A percentile compares a stretch with the other conserved stretches of the same genome.
Conservation (phyloP, 2,797 vertebrate genomes). For the Pangasius larnaudii region DNA sequence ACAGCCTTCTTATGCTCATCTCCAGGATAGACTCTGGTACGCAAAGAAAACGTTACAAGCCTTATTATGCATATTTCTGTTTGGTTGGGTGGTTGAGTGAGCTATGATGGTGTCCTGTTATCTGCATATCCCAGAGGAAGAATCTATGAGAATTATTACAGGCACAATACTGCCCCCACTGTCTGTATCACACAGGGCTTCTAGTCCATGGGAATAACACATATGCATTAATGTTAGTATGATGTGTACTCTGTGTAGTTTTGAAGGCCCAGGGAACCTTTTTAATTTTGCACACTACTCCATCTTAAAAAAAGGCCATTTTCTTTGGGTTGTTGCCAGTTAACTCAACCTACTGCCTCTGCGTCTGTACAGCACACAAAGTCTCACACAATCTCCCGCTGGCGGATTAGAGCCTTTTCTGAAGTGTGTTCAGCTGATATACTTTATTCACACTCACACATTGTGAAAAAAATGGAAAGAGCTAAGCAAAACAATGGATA, state of each 20-base stretch:
- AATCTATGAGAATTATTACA: slow-evolving; percentile 42
- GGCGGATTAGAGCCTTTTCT: slow-evolving; percentile 54
- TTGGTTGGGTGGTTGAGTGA: slow-evolving; percentile 43
- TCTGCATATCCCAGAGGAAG: slow-evolving; percentile 55
- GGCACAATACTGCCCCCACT: slow-evolving; percentile 43
- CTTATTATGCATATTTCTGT: slow-evolving; percentile 54
- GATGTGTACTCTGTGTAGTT: background rate
- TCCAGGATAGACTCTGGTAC: slow-evolving; percentile 16
- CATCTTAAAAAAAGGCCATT: background rate
- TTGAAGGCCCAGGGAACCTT: background rate
- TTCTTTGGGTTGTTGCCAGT: background rate
- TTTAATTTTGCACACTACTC: background rate
- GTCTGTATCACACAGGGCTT: slow-evolving; percentile 26
- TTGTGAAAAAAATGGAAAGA: slow-evolving; percentile 50
- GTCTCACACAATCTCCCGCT: slow-evolving; percentile 31
- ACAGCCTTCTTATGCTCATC: slow-evolving; percentile 2
- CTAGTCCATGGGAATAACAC: slow-evolving; percentile 16
- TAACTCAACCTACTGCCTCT: background rate
- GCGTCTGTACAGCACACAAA: background rate
- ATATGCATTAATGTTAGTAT: slow-evolving; percentile 16
- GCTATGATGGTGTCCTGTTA: slow-evolving; percentile 26
- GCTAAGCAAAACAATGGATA: slow-evolving; percentile 50
- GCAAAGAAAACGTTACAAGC: slow-evolving; percentile 41
- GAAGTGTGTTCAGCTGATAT: slow-evolving; percentile 26
- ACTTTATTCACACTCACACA: slow-evolving; percentile 4